Conservation (phyloP, 2,113 vertebrate genomes). For the Cephalopholis sonnerati region DNA sequence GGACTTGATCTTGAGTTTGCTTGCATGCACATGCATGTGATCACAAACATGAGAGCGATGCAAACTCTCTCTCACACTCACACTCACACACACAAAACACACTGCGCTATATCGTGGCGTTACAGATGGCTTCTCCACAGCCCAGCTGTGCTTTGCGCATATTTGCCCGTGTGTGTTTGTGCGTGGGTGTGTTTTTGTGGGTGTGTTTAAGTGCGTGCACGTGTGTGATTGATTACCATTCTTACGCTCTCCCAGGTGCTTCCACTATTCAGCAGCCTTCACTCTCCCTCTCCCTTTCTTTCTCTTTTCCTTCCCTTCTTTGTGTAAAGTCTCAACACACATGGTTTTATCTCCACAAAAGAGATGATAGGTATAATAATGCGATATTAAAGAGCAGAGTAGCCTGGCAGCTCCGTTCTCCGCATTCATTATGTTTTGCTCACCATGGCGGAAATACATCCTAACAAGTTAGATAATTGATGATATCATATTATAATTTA, state of each 20-base stretch:
- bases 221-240: constrained; percentile 68
- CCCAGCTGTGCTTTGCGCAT: constrained; percentile 58
- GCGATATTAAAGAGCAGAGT: constrained; percentile 50
- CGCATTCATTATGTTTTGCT: constrained; percentile 56
- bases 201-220: constrained; percentile 19
- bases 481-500: constrained; percentile 72
- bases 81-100: constrained; percentile 38
- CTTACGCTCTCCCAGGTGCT: constrained; percentile 64
- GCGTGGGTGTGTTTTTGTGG: constrained; percentile 6
- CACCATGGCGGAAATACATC: constrained; percentile 50
- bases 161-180: constrained; percentile 12
- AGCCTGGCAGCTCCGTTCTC: constrained; percentile 43
- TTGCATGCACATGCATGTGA: constrained; percentile 49
- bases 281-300: constrained; percentile 25
- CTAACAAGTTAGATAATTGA: constrained; percentile 67
- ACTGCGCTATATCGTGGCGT: constrained; percentile 19
- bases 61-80: neutral
- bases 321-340: constrained; percentile 37
- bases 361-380: constrained; percentile 52
- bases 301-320: constrained; percentile 15
- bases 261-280: constrained; percentile 56
- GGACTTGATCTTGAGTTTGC: constrained; percentile 61
- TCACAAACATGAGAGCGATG: constrained; percentile 23
- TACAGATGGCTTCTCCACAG: constrained; percentile 68
- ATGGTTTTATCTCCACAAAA: constrained; percentile 40